A percentile compares a stretch with the other conserved stretches of the same genome.
Evolutionary conservation across 2,888 invertebrate species (phyloP).

Genomic region (Siphlonurus alternatus): DNA sequence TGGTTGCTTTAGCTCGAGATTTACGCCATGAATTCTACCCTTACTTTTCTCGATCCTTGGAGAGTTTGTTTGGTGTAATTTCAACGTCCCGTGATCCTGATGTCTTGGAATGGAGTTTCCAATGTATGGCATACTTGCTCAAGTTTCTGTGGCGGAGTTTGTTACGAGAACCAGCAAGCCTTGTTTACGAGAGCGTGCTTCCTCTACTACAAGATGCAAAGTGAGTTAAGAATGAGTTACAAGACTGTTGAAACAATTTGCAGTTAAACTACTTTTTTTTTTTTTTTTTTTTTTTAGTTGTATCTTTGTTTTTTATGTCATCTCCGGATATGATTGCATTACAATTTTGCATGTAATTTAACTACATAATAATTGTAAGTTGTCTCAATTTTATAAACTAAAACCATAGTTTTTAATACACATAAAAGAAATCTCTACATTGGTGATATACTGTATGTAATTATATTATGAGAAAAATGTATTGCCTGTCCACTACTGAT

Average conservation of each 20-base stretch:
- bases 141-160: constrained; percentile 60
- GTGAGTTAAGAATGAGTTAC: background rate
- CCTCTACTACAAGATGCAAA: constrained; percentile 61
- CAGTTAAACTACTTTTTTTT: background rate
- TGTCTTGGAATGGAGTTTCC: constrained; percentile 68
- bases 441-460: too few relatives aligned
- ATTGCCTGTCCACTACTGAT: too few relatives aligned
- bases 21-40: constrained; percentile 75
- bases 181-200: constrained; percentile 35
- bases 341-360: too few relatives aligned
- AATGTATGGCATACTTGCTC: constrained; percentile 75
- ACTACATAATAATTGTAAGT: too few relatives aligned
- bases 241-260: too few relatives aligned
- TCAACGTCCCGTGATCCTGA: constrained; percentile 37
- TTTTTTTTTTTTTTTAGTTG: background rate
- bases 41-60: constrained; percentile 62
- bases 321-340: too few relatives aligned
- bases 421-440: too few relatives aligned
- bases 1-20: constrained; percentile 74
- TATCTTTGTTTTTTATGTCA: too few relatives aligned
- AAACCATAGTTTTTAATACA: too few relatives aligned
- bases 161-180: background rate
- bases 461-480: too few relatives aligned
- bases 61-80: constrained; percentile 49
- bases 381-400: too few relatives aligned